Conservation (phyloP, 2,888 invertebrate genomes). For the Caenorhabditis zanzibari region DNA sequence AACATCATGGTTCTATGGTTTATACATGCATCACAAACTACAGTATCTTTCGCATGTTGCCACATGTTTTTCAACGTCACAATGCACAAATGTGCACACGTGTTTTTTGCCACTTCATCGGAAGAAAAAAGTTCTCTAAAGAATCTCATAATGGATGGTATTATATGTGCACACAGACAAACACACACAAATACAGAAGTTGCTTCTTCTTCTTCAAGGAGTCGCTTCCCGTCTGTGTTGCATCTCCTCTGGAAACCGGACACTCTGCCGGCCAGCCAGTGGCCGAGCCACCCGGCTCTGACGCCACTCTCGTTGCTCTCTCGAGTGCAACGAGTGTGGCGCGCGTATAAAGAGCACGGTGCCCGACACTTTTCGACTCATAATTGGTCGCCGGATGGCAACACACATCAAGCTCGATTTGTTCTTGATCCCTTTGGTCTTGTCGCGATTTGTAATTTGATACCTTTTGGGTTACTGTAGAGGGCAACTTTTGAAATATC, state of each 20-base stretch:
- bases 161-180: no score
- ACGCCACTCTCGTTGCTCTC: constrained; percentile 42
- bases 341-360: constrained; percentile 60
- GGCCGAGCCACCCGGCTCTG: not conserved
- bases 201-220: constrained; percentile 28
- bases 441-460: not conserved
- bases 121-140: not conserved
- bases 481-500: not conserved
- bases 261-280: constrained; percentile 30
- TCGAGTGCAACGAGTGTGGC: constrained; percentile 42
- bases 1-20: not conserved
- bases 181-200: constrained; percentile 28
- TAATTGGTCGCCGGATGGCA: constrained; percentile 46
- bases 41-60: constrained; percentile 20
- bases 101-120: constrained; percentile 14
- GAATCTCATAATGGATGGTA: constrained; percentile 48
- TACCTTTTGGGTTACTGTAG: not conserved
- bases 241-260: constrained; percentile 53
- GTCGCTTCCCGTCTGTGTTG: constrained; percentile 57
- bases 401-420: constrained; percentile 2
- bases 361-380: constrained; percentile 49
- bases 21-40: constrained; percentile 1
- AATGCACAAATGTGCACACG: constrained; percentile 20
- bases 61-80: constrained; percentile 25
- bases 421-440: constrained; percentile 13